Evolutionary conservation across 2,113 vertebrate genomes (phyloP).

Genomic region (Pyrgilauda ruficollis): DNA sequence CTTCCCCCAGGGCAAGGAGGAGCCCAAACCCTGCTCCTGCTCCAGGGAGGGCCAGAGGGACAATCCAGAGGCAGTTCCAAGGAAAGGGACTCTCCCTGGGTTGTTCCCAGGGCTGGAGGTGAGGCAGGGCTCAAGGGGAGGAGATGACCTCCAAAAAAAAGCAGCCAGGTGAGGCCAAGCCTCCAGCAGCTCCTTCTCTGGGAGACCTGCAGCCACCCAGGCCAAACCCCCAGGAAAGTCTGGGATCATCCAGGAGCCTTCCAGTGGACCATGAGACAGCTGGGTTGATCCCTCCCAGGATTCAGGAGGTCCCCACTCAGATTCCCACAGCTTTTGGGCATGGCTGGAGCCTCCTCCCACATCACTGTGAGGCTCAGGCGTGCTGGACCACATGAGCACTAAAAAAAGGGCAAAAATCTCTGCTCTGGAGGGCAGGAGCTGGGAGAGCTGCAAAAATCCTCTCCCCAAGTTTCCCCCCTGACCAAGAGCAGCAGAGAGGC

Average conservation of each 20-base stretch:
- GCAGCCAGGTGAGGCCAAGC: neutral
- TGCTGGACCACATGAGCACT: neutral
- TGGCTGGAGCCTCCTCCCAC: neutral
- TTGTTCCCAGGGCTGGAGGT: neutral
- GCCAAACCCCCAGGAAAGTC: neutral
- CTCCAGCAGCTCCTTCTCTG: neutral
- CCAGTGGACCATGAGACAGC: neutral
- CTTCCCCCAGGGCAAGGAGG: neutral
- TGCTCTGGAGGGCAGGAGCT: neutral
- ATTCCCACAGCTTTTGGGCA: neutral
- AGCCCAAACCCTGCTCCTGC: neutral
- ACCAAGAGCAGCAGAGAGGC: neutral
- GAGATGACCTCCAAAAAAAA: neutral
- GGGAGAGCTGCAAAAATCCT: neutral
- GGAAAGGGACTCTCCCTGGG: neutral
- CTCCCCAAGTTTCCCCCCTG: neutral
- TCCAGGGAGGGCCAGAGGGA: neutral
- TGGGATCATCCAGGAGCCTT: accelerated
- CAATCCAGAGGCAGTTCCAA: neutral
- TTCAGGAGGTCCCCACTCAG: neutral
- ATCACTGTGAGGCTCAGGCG: neutral
- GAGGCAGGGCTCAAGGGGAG: neutral
- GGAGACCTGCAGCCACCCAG: neutral
- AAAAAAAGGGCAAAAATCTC: neutral
- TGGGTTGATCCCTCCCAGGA: neutral